Evolutionary conservation across 2,888 invertebrate genomes (phyloP).

Genomic region (Agonopterix alstromeriana): DNA sequence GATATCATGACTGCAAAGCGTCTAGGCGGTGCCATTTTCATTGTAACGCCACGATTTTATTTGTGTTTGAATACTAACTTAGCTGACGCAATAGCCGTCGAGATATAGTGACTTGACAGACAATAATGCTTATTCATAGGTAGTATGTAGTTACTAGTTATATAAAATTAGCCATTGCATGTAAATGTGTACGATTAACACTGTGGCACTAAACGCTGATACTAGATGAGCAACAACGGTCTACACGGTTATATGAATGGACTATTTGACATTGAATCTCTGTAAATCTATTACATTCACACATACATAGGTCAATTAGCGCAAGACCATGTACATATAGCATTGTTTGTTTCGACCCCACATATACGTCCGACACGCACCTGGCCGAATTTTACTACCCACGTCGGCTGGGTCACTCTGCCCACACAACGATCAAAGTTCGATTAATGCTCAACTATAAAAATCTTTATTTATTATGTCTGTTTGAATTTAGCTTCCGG

Average conservation of each 20-base stretch:
- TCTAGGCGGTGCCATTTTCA: conserved; percentile 13
- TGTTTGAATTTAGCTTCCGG: conserved; percentile 5
- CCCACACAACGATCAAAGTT: conserved; percentile 25
- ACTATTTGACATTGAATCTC: conserved; percentile 40
- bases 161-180: conserved; percentile 10
- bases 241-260: conserved; percentile 32
- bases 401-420: conserved; percentile 10
- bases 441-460: not conserved
- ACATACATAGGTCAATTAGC: too few relatives aligned
- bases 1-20: conserved; percentile 30
- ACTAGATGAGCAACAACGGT: conserved; percentile 24
- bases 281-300: too few relatives aligned
- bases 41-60: not conserved
- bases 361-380: not conserved
- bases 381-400: conserved; percentile 1
- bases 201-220: conserved; percentile 20
- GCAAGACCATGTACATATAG: too few relatives aligned
- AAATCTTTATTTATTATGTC: not conserved
- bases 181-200: conserved; percentile 23
- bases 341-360: too few relatives aligned
- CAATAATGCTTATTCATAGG: too few relatives aligned
- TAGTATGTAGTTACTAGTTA: too few relatives aligned
- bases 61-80: too few relatives aligned
- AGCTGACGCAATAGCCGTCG: too few relatives aligned
- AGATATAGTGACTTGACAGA: too few relatives aligned